phyloP scores from a whole-genome alignment of 1,140 invertebrate species.

The Pararge aegeria region DNA sequence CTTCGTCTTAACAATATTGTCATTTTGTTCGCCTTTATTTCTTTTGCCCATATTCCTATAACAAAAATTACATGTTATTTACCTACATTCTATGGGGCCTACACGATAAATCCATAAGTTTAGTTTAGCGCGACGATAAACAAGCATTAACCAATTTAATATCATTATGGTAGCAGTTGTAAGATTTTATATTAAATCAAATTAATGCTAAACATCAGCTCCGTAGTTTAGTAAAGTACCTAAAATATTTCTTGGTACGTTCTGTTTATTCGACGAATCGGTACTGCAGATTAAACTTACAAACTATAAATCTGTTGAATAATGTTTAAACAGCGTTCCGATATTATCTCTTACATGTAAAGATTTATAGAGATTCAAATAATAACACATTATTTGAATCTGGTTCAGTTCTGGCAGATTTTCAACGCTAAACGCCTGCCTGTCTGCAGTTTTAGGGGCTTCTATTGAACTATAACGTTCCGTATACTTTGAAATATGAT shows the following conservation, averaged over 20 bases:
- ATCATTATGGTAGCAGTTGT: not conserved
- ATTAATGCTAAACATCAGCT: not conserved
- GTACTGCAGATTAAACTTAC: not conserved
- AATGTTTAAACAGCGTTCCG: not conserved
- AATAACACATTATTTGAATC: not conserved
- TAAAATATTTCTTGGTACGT: not conserved
- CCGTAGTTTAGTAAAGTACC: not conserved
- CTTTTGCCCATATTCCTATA: slow-evolving; percentile 39
- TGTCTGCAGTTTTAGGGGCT: not conserved
- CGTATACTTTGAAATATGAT: not conserved
- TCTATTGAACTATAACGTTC: not conserved
- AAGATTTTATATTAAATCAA: not conserved
- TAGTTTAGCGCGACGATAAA: no score
- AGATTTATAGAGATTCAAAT: slow-evolving; percentile 3
- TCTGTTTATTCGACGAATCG: slow-evolving; percentile 2
- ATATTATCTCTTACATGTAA: not conserved
- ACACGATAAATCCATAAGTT: not conserved
- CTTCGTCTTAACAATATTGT: slow-evolving; percentile 4
- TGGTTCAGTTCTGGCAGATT: not conserved
- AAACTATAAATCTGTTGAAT: not conserved
- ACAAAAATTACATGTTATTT: slow-evolving; percentile 21
- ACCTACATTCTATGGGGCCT: no score
- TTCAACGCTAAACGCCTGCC: not conserved
- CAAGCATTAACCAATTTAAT: no score
- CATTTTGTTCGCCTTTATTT: slow-evolving; percentile 23